Conservation (phyloP, 2,797 vertebrate species). For the Pelochelys cantorii region DNA sequence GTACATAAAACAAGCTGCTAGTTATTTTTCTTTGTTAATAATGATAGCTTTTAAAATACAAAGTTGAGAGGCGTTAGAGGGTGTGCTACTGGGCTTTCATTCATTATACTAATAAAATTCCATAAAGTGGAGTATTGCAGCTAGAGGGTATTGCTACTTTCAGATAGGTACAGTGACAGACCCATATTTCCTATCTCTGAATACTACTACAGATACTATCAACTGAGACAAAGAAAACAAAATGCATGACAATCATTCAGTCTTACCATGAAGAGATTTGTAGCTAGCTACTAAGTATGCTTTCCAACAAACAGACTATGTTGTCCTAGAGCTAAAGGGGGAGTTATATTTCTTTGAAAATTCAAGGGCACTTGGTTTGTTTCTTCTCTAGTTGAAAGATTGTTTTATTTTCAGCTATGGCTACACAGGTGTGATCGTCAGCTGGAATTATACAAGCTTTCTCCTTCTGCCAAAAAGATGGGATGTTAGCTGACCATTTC, state of each 20-base stretch:
- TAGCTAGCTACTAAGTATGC: slow-evolving; percentile 84
- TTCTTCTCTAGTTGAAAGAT: slow-evolving; percentile 74
- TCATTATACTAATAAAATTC: slow-evolving; percentile 89
- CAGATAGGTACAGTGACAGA: slow-evolving; percentile 81
- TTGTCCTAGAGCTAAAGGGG: slow-evolving; percentile 87
- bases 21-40: slow-evolving; percentile 86
- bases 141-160: slow-evolving; percentile 79
- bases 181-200: slow-evolving; percentile 82
- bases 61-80: slow-evolving; percentile 84
- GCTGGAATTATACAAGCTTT: background rate
- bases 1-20: slow-evolving; percentile 59
- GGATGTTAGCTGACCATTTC: slow-evolving; percentile 49
- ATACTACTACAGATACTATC: slow-evolving; percentile 86
- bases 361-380: slow-evolving; percentile 82
- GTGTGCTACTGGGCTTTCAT: slow-evolving; percentile 87
- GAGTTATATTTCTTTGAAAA: slow-evolving; percentile 84
- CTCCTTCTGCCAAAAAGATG: slow-evolving; percentile 52
- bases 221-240: slow-evolving; percentile 86
- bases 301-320: slow-evolving; percentile 89
- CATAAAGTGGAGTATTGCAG: slow-evolving; percentile 81
- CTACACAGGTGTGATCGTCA: slow-evolving; percentile 51
- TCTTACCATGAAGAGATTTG: slow-evolving; percentile 90
- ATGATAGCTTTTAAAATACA: slow-evolving; percentile 85
- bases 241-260: slow-evolving; percentile 90
- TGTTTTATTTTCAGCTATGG: slow-evolving; percentile 63